Evolutionary conservation across 1,140 invertebrate species (phyloP), one percentile per base, ranked within the genome.

Genomic region (Ctenoplectra terminalis): DNA sequence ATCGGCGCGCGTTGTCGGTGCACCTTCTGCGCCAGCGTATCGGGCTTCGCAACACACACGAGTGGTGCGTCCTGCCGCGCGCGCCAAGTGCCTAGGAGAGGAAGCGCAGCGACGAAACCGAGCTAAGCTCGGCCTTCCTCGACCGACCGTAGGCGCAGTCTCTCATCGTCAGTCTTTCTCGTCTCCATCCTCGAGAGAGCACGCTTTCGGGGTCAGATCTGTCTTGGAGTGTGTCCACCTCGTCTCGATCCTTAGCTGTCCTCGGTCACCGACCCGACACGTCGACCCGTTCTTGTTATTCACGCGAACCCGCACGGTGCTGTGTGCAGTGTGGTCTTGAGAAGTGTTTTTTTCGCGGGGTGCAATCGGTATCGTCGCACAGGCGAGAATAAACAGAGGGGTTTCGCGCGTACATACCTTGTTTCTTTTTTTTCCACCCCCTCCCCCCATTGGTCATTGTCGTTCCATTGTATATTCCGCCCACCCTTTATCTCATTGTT

Each of bases 1-100:
- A 81, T 86, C 67, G 85, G 79, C 81, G 85, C 85, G 85, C 85
- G 80, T 78, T 78, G 54, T 54, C 69, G 75, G 26, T 23, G 70
- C 60, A 54, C 48, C 52, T 81, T 60, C 74, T 86, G 84, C 85
- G 84, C 80, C 80, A 60, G 80, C 73, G 74, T 81, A 34, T 67
- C 72, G 50, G 31, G n/a, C 43, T 66, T 82, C 74, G 85, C 70
- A 72, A 82, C 58, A 86, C 73, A 78, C 67, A 82, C 78, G 63
- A 86, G 73, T 43, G 66, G 60, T 82, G 73, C 64, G 74, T 82
- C 73, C 67, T 82, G 84, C 84, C 79, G 80, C 84, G 84, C 84
- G 84, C 85, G 74, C 73, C 67, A 86, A 86, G 46, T 84, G 64
- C 43, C 74, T 82, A 86, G 70, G 73, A 76, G 83, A 86, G 85